Percentiles rank a stretch among this genome's conserved stretches.
Conservation (phyloP, 1,140 invertebrate genomes). For the Eurosta solidaginis region DNA sequence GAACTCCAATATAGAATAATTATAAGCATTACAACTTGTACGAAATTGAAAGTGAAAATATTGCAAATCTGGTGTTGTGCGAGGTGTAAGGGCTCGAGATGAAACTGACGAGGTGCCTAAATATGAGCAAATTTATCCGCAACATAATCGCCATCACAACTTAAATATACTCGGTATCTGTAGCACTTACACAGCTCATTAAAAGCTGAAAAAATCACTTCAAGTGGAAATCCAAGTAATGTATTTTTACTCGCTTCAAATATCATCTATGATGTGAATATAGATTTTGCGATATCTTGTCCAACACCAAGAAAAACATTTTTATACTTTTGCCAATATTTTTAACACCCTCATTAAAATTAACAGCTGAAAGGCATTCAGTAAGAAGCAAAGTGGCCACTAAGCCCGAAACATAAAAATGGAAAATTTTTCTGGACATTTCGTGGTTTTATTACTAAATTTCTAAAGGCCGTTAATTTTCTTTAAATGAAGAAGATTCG, state of each 20-base stretch:
- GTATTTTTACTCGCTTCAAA: constrained; percentile 50
- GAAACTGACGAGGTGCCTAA: constrained; percentile 50
- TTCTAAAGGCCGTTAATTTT: too few species aligned
- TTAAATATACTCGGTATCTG: not conserved
- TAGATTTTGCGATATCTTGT: constrained; percentile 37
- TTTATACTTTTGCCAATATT: too few species aligned
- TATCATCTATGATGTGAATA: constrained; percentile 50
- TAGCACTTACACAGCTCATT: constrained; percentile 49
- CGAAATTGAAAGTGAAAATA: constrained; percentile 50
- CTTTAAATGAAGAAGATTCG: too few species aligned
- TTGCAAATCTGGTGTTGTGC: constrained; percentile 45
- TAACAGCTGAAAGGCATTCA: constrained; percentile 28
- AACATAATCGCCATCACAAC: too few species aligned
- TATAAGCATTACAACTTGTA: constrained; percentile 39
- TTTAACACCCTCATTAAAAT: not conserved
- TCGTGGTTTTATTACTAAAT: not conserved
- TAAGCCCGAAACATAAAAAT: not conserved
- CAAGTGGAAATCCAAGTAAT: constrained; percentile 53
- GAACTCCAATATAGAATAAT: constrained; percentile 40
- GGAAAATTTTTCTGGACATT: not conserved
- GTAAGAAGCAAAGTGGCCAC: not conserved
- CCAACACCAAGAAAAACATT: constrained; percentile 39
- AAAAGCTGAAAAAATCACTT: constrained; percentile 46
- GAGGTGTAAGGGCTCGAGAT: constrained; percentile 44
- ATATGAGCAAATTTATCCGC: constrained; percentile 58